These are phyloP conservation scores for Callopanchax toddi DNA, from an alignment of 2,113 vertebrate species.

Conservation along the genomic window DNA sequence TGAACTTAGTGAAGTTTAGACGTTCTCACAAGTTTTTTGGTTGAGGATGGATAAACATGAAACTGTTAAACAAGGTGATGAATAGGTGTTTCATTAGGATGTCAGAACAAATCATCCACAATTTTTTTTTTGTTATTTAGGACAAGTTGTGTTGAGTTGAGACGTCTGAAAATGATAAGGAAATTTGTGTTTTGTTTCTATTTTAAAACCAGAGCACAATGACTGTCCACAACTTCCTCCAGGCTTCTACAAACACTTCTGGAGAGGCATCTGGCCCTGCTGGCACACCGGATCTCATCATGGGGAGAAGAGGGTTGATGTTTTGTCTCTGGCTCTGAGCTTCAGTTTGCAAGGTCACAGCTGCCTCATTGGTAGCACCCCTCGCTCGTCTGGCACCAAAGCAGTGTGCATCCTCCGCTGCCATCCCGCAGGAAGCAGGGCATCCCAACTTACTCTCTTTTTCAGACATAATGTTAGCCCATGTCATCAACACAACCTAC, in stretches of 20 bases:
- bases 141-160: no score
- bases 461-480: constrained; percentile 62
- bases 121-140: not conserved
- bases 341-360: constrained; percentile 80
- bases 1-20: not conserved
- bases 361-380: constrained; percentile 71
- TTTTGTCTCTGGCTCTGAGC: constrained; percentile 64
- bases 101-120: not conserved
- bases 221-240: constrained; percentile 44
- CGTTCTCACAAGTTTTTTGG: not conserved
- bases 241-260: constrained; percentile 64
- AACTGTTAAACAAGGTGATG: not conserved
- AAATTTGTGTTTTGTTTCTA: constrained; percentile 31
- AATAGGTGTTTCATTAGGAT: not conserved
- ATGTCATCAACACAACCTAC: constrained; percentile 53
- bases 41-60: no score
- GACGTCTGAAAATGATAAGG: no score
- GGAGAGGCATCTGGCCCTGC: constrained; percentile 74
- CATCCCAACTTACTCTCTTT: constrained; percentile 61
- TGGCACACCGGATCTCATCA: constrained; percentile 67
- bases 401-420: constrained; percentile 41
- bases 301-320: constrained; percentile 62
- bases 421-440: constrained; percentile 54
- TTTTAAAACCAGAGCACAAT: constrained; percentile 59
- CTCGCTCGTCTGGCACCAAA: constrained; percentile 68